Evolutionary conservation across 2,888 invertebrate species (phyloP).

Genomic region (Abrostola triplasia): DNA sequence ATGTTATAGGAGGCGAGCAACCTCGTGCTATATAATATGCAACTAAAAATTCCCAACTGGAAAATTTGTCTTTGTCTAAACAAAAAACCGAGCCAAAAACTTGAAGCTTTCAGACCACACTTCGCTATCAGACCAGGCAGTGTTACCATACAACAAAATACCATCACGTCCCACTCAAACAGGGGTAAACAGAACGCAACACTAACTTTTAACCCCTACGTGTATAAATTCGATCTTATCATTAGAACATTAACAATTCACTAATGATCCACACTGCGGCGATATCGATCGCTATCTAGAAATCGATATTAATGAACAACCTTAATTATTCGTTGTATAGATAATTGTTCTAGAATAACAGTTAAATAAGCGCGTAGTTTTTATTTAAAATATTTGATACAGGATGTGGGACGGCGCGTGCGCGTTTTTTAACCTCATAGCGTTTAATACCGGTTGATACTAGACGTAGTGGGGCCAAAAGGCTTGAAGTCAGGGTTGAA

Average conservation of each 20-base stretch:
- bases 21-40: too few relatives aligned
- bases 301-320: slow-evolving; percentile 3
- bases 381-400: background rate
- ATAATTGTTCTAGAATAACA: slow-evolving; percentile 3
- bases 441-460: too few relatives aligned
- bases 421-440: too few relatives aligned
- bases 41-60: too few relatives aligned
- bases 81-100: too few relatives aligned
- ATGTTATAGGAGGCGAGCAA: too few relatives aligned
- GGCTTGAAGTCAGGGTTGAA: too few relatives aligned
- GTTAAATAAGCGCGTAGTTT: background rate
- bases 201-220: background rate
- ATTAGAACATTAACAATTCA: slow-evolving; percentile 2
- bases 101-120: too few relatives aligned
- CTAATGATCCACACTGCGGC: background rate
- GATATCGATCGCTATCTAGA: background rate
- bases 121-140: background rate
- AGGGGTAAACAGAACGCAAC: background rate
- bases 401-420: background rate
- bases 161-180: background rate
- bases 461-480: too few relatives aligned
- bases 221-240: background rate
- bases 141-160: background rate
- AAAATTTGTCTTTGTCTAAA: too few relatives aligned
- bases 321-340: background rate